Evolutionary conservation across 2,888 invertebrate genomes (phyloP).

Genomic region (Hartigia nigra): DNA sequence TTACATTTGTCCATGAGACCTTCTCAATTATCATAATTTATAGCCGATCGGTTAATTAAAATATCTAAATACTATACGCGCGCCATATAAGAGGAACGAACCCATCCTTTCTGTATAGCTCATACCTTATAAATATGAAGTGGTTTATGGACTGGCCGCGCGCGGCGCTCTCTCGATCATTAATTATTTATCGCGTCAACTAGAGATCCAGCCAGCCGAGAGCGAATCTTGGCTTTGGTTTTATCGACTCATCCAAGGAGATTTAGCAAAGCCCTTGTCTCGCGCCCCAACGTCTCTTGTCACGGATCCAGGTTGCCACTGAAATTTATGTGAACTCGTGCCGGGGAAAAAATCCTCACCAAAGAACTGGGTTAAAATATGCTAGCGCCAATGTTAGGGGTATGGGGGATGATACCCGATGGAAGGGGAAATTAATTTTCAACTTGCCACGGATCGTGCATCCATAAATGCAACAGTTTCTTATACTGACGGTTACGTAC

Average conservation of each 20-base stretch:
- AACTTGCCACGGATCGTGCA: slow-evolving; percentile 51
- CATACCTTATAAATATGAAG: slow-evolving; percentile 30
- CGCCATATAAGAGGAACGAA: slow-evolving; percentile 38
- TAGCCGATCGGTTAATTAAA: slow-evolving; percentile 62
- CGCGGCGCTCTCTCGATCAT: slow-evolving; percentile 48
- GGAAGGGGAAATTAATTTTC: slow-evolving; percentile 55
- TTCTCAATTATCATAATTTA: slow-evolving; percentile 62
- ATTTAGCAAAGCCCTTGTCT: slow-evolving; percentile 38
- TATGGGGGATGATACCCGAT: background rate
- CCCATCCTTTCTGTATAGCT: slow-evolving; percentile 31
- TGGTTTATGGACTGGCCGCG: slow-evolving; percentile 26
- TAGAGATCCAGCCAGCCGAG: slow-evolving; percentile 39
- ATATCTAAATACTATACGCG: slow-evolving; percentile 58
- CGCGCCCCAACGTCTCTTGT: background rate
- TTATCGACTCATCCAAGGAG: slow-evolving; percentile 31
- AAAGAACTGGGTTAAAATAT: slow-evolving; percentile 63
- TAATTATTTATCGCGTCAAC: slow-evolving; percentile 63
- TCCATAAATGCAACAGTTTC: slow-evolving; percentile 60
- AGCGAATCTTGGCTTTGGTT: slow-evolving; percentile 15
- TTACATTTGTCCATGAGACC: slow-evolving; percentile 17
- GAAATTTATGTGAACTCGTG: slow-evolving; percentile 32
- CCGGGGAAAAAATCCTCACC: slow-evolving; percentile 29
- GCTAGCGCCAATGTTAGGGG: slow-evolving; percentile 41
- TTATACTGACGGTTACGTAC: slow-evolving; percentile 23
- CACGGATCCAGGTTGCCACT: background rate